A percentile compares a stretch with the other conserved stretches of the same genome.
Conservation (phyloP, 2,113 vertebrate species). For the Clupea harengus region DNA sequence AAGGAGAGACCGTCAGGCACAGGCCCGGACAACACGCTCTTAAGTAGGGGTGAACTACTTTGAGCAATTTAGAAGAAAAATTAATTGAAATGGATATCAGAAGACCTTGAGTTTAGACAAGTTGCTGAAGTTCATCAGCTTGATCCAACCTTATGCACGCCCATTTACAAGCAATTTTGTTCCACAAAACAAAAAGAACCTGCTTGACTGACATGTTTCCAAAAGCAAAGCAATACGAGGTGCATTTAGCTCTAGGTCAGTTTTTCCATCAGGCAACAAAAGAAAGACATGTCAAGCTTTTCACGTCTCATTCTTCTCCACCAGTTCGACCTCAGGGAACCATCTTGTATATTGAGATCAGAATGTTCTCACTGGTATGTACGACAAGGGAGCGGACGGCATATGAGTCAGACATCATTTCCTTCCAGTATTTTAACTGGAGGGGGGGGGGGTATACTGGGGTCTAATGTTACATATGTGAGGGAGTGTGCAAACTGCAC, state of each 20-base stretch:
- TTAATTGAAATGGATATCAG: neutral
- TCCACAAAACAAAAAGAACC: neutral
- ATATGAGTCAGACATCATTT: slow-evolving; percentile 15
- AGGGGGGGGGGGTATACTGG: neutral
- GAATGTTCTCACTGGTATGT: slow-evolving; percentile 10
- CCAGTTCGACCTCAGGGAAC: neutral
- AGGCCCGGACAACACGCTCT: neutral
- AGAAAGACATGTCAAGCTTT: neutral
- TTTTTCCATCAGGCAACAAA: neutral
- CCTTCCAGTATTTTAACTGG: slow-evolving; percentile 8
- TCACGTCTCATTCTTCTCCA: neutral
- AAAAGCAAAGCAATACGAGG: neutral
- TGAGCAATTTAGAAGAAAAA: neutral
- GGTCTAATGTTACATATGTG: slow-evolving; percentile 8
- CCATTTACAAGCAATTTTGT: neutral
- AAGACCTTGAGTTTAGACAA: neutral
- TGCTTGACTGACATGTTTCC: neutral
- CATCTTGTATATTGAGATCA: neutral
- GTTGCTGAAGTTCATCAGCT: neutral
- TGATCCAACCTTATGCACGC: neutral
- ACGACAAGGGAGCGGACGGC: neutral
- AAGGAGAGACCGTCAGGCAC: neutral
- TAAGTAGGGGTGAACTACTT: neutral
- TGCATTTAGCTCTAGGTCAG: neutral
- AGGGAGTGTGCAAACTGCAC: neutral